Base-by-base conservation (phyloP, 2,113 vertebrate species). In the Spizaetus ornatus region DNA sequence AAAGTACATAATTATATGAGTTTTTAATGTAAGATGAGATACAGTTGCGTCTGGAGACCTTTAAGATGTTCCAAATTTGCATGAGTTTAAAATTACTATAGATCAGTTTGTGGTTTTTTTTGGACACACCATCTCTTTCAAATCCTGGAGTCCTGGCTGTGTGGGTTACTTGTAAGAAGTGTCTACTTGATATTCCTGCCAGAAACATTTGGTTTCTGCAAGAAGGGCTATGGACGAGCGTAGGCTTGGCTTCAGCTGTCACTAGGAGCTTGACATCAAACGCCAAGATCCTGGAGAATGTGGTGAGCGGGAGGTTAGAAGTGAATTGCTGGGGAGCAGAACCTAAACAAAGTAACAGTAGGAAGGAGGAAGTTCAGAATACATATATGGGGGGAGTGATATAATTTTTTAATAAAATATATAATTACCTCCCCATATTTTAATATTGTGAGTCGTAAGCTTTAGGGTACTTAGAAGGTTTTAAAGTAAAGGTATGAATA, bases 211-310 rank as follows among this genome's bases (percentile, higher is more conserved):
- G 7, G 4, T 50, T 96, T 79, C 42, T 90, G 65, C 42, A 87
- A 71, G 73, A 82, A 62, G 29, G 22, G 13, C 26, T 20, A 14
- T 3, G 8, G 73, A 53, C 59, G 8, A 47, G 8, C 42, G n/a
- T 50, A 63, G 42, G 22, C 58, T 94, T 86, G 40, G 16, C 38
- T 95, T 95, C 74, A 90, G 17, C 61, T 87, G 82, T 82, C 43
- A 38, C 34, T 63, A 47, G 42, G 12, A 45, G 18, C 55, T 66
- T 70, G 73, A 22, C 48, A 61, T 48, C 36, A 53, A 91, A 74
- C 2, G 29, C 18, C 17, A 63, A 62, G 53, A 76, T 82, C 11
- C 34, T 40, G 71, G 6, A 29, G 45, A 92, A 80, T 52, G 19
- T 5, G 11, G 23, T 43, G 62, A 93, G 31, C 0, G 0, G 34